These are phyloP conservation scores for Anguilla pacifica DNA, from an alignment of 2,797 vertebrate species.

Conservation along the genomic window DNA sequence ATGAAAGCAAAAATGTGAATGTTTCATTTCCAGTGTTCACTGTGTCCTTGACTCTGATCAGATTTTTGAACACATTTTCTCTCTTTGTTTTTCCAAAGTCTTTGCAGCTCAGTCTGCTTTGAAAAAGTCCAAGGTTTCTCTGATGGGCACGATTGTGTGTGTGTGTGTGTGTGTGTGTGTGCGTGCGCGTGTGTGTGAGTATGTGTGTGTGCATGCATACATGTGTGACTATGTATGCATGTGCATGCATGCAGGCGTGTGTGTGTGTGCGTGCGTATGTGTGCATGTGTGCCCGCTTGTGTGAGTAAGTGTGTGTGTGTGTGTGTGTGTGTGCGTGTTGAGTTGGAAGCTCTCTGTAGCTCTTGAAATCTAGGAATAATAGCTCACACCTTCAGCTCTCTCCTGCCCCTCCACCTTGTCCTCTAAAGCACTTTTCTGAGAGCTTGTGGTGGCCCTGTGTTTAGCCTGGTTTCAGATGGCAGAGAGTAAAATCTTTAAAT, in stretches of 20 bases:
- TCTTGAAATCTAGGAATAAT: slow-evolving; percentile 36
- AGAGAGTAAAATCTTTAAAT: slow-evolving; percentile 1
- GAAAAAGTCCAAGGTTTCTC: slow-evolving; percentile 40
- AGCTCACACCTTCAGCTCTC: neutral
- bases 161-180: neutral
- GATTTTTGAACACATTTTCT: neutral
- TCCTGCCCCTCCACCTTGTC: slow-evolving; percentile 15
- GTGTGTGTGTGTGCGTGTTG: neutral
- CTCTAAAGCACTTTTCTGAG: slow-evolving; percentile 51
- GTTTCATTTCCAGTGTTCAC: neutral
- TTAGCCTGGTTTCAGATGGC: neutral
- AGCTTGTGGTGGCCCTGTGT: slow-evolving; percentile 28
- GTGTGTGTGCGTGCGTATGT: slow-evolving; percentile 1
- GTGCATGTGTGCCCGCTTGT: neutral
- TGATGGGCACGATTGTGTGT: neutral
- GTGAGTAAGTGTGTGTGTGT: neutral
- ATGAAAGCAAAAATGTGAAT: neutral
- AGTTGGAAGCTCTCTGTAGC: neutral
- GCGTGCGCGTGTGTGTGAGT: neutral
- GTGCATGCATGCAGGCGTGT: neutral
- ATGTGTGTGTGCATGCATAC: neutral
- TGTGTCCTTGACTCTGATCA: neutral
- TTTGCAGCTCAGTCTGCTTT: slow-evolving; percentile 44
- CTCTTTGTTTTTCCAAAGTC: neutral
- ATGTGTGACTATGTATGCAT: no score